Evolutionary conservation across 2,888 invertebrate genomes (phyloP).

Genomic region (Torymus aiolomorphi): DNA sequence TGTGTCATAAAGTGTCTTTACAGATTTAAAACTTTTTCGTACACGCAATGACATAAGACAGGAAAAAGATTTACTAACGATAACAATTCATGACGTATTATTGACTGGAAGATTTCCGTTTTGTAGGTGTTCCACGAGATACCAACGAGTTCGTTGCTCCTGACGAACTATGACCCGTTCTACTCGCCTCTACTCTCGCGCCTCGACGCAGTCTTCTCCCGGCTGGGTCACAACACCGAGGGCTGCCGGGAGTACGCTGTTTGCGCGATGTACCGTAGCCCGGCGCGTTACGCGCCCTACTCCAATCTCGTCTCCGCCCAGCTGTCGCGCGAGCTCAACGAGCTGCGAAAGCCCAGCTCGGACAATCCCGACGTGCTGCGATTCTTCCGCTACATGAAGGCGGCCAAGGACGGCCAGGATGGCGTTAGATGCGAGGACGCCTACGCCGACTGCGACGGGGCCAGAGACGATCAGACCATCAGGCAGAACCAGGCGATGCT

Average conservation of each 20-base stretch:
- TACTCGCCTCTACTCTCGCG: constrained; percentile 91
- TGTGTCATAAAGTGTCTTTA: too few species aligned
- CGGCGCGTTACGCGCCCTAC: constrained; percentile 92
- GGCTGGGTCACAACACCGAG: constrained; percentile 81
- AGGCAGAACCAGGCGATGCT: constrained; percentile 86
- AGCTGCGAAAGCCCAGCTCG: constrained; percentile 88
- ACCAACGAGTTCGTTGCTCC: constrained; percentile 86
- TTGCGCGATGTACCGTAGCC: constrained; percentile 91
- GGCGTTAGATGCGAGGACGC: constrained; percentile 84
- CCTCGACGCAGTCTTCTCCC: constrained; percentile 88
- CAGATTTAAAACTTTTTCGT: too few species aligned
- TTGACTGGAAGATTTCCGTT: too few species aligned
- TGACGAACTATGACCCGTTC: constrained; percentile 93
- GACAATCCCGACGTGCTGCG: constrained; percentile 91
- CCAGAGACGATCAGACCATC: constrained; percentile 79
- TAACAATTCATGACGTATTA: too few species aligned
- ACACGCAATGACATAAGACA: too few species aligned
- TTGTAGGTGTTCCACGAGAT: constrained; percentile 88
- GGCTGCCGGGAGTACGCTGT: constrained; percentile 88
- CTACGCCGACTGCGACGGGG: constrained; percentile 81
- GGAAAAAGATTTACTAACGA: too few species aligned
- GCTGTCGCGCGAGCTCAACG: constrained; percentile 91
- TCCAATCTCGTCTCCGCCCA: constrained; percentile 93
- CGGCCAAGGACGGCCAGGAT: constrained; percentile 91
- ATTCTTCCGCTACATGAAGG: constrained; percentile 93